Base-by-base conservation (phyloP, 2,113 vertebrate genomes). In the Hydrochoerus hydrochaeris region DNA sequence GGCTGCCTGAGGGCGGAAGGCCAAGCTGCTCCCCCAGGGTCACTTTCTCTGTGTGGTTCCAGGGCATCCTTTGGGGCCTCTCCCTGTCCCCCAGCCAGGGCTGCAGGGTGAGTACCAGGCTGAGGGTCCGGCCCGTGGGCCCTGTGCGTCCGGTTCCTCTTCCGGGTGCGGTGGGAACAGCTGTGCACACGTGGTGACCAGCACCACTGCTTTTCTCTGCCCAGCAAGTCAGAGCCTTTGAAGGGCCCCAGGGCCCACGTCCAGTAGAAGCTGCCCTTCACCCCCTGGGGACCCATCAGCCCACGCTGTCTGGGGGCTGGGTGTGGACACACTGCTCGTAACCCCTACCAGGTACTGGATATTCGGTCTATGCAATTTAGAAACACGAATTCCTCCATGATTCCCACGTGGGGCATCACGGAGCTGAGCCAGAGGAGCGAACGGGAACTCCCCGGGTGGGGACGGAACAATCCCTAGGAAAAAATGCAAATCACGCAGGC, bases 381-480 rank as follows among this genome's bases (percentile, higher is more conserved):
- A 90, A 71, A 49, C 81, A 84, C 26, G 73, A 2, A 90, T 80
- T 49, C 81, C 54, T 86, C 82, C 80, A 10, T 16, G 69, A 91
- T 69, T 88, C 88, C 95, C 93, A 81, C 2, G 44, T 13, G 86
- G 11, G 62, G 62, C 71, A 91, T 75, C 75, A 65, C 4, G 7
- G 41, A 88, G 44, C 81, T 11, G 44, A 57, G 92, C 82, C 78
- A 90, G 88, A 93, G 62, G 49, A 87, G 58, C 67, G 52, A 85
- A 52, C 1, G 94, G 94, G 75, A 96, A 95, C 95, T 95, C 88
- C 57, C 41, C 49, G 94, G 97, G 95, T 69, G 90, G 63, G 49
- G 63, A 12, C 7, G 58, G 67, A 94, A 94, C 65, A 41, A 81
- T 60, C 78, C 90, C 85, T 49, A 65, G 85, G 91, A 69, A 97